Evolutionary conservation across 1,140 invertebrate species (phyloP).

Genomic region (Lepidurus apus): DNA sequence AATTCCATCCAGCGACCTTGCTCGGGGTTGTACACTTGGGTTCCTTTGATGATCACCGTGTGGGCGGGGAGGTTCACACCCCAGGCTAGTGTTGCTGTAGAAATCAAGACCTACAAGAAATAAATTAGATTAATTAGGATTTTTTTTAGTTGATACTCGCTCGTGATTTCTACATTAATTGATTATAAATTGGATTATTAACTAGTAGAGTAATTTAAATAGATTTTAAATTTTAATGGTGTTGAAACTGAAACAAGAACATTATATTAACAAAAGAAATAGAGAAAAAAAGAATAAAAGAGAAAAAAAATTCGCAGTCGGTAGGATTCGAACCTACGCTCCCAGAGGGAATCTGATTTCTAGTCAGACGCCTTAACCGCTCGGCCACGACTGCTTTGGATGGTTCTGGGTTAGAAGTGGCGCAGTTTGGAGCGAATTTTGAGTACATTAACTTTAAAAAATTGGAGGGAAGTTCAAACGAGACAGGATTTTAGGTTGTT

Average conservation of each 20-base stretch:
- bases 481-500: no score
- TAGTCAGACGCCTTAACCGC: constrained; percentile 79
- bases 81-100: constrained; percentile 98
- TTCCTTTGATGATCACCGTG: constrained; percentile 99
- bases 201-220: not conserved
- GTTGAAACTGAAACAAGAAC: constrained; percentile 41
- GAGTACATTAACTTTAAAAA: no score
- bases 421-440: no score
- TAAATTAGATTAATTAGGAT: not conserved
- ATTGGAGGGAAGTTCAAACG: no score
- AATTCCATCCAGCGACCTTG: constrained; percentile 98
- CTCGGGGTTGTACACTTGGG: constrained; percentile 97
- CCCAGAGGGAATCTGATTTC: constrained; percentile 78
- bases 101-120: constrained; percentile 72
- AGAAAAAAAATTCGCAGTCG: constrained; percentile 54
- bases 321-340: constrained; percentile 80
- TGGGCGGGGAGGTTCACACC: constrained; percentile 99
- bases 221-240: not conserved
- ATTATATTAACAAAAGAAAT: not conserved
- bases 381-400: constrained; percentile 65
- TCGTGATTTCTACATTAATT: not conserved
- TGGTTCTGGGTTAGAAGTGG: no score
- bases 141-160: not conserved
- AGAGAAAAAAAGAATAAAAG: not conserved
- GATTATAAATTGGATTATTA: not conserved